These are phyloP conservation scores for Biston betularia DNA, from an alignment of 2,888 invertebrate species.

Conservation along the genomic window DNA sequence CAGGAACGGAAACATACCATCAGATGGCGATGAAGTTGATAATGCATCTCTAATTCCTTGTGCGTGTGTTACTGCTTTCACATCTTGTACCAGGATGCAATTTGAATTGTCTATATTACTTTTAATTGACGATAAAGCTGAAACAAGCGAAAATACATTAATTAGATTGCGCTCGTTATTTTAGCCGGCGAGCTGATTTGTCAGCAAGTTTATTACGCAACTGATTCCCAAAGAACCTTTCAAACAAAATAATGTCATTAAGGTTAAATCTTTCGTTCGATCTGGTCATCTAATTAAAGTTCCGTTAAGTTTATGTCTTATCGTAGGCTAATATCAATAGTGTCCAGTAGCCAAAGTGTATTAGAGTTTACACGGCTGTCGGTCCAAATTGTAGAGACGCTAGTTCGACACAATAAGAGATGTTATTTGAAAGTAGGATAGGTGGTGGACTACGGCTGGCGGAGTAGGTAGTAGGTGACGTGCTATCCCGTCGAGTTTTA, in stretches of 20 bases:
- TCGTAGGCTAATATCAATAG: constrained; percentile 67
- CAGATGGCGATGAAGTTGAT: constrained; percentile 82
- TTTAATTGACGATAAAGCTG: constrained; percentile 96
- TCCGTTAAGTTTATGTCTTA: constrained; percentile 70
- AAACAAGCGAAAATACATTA: constrained; percentile 69
- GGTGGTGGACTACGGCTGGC: constrained; percentile 57
- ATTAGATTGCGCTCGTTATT: constrained; percentile 31
- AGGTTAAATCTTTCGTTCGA: constrained; percentile 62
- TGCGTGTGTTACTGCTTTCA: constrained; percentile 95
- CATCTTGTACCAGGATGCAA: constrained; percentile 96
- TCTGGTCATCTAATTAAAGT: constrained; percentile 72
- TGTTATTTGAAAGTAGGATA: constrained; percentile 68
- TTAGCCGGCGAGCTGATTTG: constrained; percentile 23
- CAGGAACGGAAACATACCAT: constrained; percentile 64
- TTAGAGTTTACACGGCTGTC: constrained; percentile 66
- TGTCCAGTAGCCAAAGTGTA: constrained; percentile 71
- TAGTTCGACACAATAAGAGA: constrained; percentile 71
- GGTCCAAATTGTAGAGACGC: constrained; percentile 50
- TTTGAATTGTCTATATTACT: constrained; percentile 95
- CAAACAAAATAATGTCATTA: constrained; percentile 53
- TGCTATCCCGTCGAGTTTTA: constrained; percentile 80
- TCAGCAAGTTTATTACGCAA: constrained; percentile 31
- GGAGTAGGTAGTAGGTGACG: constrained; percentile 60
- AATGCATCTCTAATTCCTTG: constrained; percentile 92
- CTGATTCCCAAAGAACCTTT: constrained; percentile 38